These are phyloP conservation scores for Fragum sueziense DNA, from an alignment of 2,888 invertebrate genomes.

Conservation along the genomic window DNA sequence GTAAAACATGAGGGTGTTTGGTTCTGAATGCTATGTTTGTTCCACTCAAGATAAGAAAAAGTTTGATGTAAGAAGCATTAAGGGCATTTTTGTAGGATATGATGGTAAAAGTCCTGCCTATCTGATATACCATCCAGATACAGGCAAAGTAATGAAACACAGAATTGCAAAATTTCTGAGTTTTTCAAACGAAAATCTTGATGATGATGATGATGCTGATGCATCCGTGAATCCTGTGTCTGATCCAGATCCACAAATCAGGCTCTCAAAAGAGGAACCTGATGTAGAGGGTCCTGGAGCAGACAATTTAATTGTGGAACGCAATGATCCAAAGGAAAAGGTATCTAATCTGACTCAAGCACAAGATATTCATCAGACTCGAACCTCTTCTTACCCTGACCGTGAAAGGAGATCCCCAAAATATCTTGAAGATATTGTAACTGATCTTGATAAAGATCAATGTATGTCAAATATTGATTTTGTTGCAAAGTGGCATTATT, in stretches of 20 bases:
- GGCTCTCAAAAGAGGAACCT: conserved; percentile 3
- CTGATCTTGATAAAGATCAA: conserved; percentile 26
- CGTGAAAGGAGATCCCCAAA: conserved; percentile 26
- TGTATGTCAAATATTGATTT: conserved; percentile 38
- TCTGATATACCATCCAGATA: conserved; percentile 41
- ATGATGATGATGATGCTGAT: conserved; percentile 5
- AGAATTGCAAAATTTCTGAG: conserved; percentile 31
- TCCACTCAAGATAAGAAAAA: too few relatives aligned
- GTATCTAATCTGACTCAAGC: background rate
- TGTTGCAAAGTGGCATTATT: conserved; percentile 40
- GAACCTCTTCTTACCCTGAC: conserved; percentile 6
- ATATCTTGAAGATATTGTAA: conserved; percentile 41
- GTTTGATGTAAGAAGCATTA: conserved; percentile 19
- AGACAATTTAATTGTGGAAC: background rate
- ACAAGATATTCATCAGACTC: background rate
- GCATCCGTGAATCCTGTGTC: background rate
- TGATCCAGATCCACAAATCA: conserved; percentile 3
- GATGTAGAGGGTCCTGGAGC: background rate
- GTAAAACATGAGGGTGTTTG: too few relatives aligned
- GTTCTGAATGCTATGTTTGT: too few relatives aligned
- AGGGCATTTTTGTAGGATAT: conserved; percentile 53
- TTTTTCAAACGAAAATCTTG: conserved; percentile 8
- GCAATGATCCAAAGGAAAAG: conserved; percentile 15
- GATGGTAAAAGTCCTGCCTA: conserved; percentile 45
- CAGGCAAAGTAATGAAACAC: conserved; percentile 24